Conservation (phyloP, 2,888 invertebrate genomes). For the Sphaerophoria rueppellii region DNA sequence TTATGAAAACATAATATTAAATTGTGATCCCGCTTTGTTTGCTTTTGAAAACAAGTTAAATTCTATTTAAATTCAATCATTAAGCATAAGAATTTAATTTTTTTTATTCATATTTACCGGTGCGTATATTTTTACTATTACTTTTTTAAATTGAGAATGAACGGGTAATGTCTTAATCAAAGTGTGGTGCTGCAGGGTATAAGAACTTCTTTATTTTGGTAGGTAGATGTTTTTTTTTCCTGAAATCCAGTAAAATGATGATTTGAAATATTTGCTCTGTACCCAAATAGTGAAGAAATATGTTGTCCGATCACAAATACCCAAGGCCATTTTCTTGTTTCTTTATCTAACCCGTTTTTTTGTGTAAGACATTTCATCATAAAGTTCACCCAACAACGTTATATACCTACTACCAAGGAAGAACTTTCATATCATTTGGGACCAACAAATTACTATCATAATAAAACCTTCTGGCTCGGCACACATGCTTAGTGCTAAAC, state of each 20-base stretch:
- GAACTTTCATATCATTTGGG: conserved; percentile 36
- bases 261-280: too few relatives aligned
- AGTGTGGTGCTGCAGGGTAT: conserved; percentile 9
- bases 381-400: conserved; percentile 1
- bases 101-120: neutral
- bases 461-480: neutral
- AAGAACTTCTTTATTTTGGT: neutral
- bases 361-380: too few relatives aligned
- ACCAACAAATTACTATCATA: conserved; percentile 28
- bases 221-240: too few relatives aligned
- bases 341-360: too few relatives aligned
- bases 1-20: conserved; percentile 70
- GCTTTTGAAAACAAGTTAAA: too few relatives aligned
- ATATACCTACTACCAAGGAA: conserved; percentile 3
- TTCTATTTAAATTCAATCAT: too few relatives aligned
- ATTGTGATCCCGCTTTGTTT: conserved; percentile 1
- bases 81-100: neutral
- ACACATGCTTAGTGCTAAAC: neutral
- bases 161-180: neutral
- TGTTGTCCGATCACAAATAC: too few relatives aligned
- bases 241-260: too few relatives aligned
- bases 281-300: too few relatives aligned
- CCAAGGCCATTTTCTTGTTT: too few relatives aligned
- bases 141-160: neutral
- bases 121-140: neutral